Evolutionary conservation across 1,140 invertebrate genomes (phyloP).

Genomic region (Matsumurasca onukii): DNA sequence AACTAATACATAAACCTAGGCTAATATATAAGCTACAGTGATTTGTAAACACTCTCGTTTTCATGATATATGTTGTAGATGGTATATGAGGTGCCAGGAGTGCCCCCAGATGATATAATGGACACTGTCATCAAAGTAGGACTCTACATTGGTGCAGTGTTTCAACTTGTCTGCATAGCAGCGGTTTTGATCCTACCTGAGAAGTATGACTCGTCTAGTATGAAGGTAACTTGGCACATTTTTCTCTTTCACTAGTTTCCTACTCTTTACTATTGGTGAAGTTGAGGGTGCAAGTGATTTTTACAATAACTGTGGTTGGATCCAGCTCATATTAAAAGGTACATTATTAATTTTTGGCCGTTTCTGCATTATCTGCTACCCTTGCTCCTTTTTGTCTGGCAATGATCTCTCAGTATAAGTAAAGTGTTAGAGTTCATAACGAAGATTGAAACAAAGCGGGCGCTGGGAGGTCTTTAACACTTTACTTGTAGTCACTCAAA

Average conservation of each 20-base stretch:
- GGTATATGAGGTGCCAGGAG: conserved; percentile 24
- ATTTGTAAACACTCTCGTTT: too few species aligned
- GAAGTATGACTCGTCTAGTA: conserved; percentile 2
- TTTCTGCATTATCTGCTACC: too few species aligned
- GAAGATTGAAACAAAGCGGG: too few species aligned
- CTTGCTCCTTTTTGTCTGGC: too few species aligned
- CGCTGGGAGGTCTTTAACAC: too few species aligned
- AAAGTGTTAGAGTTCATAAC: too few species aligned
- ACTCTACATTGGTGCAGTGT: conserved; percentile 66
- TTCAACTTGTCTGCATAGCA: conserved; percentile 65
- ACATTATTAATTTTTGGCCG: too few species aligned
- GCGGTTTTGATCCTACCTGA: conserved; percentile 63
- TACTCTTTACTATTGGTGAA: not conserved
- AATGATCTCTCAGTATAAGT: too few species aligned
- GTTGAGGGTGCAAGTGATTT: not conserved
- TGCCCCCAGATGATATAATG: conserved; percentile 56
- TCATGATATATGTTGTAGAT: conserved; percentile 8
- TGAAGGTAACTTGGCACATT: conserved; percentile 11
- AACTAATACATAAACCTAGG: too few species aligned
- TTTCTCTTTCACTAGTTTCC: not conserved
- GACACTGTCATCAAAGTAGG: conserved; percentile 65
- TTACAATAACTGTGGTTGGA: not conserved
- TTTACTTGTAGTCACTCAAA: too few species aligned
- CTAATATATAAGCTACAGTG: too few species aligned
- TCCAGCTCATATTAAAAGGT: not conserved